Conservation (phyloP, 1,140 invertebrate species). For the Oncopodura yosiiana region DNA sequence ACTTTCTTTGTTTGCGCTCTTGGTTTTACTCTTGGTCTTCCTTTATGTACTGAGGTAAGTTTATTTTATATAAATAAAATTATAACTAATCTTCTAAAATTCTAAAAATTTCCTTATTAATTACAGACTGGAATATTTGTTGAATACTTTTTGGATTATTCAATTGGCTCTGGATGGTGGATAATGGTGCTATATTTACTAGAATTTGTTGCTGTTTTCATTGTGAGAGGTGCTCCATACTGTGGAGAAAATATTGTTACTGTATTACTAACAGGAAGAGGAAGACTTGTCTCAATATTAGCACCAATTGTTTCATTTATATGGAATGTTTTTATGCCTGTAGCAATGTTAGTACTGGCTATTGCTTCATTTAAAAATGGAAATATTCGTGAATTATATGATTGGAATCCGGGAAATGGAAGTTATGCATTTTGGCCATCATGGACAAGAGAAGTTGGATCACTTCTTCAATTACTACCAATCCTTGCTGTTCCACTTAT, state of each 20-base stretch:
- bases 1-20: conserved; percentile 74
- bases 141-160: conserved; percentile 73
- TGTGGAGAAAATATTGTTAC: conserved; percentile 69
- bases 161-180: conserved; percentile 74
- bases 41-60: conserved; percentile 77
- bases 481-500: conserved; percentile 64
- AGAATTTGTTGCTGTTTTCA: conserved; percentile 65
- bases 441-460: conserved; percentile 65
- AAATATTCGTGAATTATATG: conserved; percentile 60
- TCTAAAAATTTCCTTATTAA: conserved; percentile 22
- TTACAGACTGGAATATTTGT: conserved; percentile 68
- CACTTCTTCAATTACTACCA: conserved; percentile 63
- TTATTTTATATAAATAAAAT: not conserved
- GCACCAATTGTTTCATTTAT: conserved; percentile 67
- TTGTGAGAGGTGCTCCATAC: conserved; percentile 71
- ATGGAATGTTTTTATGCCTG: conserved; percentile 76
- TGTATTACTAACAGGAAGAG: conserved; percentile 44
- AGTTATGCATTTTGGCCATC: conserved; percentile 59
- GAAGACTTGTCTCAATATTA: conserved; percentile 35
- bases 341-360: conserved; percentile 62
- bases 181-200: conserved; percentile 66
- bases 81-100: not conserved
- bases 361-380: conserved; percentile 66
- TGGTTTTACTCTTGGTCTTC: conserved; percentile 71
- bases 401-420: conserved; percentile 49